Conservation (phyloP, 2,113 vertebrate species). For the Australoheros scitulus region DNA sequence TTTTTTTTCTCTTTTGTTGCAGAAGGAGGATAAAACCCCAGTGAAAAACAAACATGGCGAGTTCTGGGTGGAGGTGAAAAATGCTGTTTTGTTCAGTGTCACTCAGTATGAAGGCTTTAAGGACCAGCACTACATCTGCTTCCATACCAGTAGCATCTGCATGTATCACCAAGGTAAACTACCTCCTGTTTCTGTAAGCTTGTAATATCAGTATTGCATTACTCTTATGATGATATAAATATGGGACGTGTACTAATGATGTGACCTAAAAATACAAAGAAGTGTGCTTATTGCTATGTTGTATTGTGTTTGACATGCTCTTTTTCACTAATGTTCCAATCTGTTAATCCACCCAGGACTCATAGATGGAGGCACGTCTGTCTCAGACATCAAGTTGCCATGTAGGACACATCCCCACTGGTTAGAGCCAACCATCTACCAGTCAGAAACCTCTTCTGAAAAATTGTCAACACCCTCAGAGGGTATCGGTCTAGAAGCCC, state of each 20-base stretch:
- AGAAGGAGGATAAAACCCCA: constrained; percentile 84
- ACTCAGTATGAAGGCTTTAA: constrained; percentile 93
- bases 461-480: constrained; percentile 81
- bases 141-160: constrained; percentile 88
- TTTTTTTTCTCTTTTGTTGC: background rate
- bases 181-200: background rate
- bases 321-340: background rate
- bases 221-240: background rate
- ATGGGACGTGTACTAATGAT: background rate
- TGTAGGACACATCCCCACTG: constrained; percentile 89
- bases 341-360: constrained; percentile 75
- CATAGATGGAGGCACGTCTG: constrained; percentile 82
- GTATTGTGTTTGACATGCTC: accelerated
- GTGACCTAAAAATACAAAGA: background rate
- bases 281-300: background rate
- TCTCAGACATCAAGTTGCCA: constrained; percentile 86
- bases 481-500: constrained; percentile 85
- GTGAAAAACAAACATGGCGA: constrained; percentile 90
- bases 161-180: constrained; percentile 93
- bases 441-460: constrained; percentile 84
- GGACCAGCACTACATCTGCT: constrained; percentile 94
- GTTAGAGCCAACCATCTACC: constrained; percentile 93
- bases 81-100: constrained; percentile 89
- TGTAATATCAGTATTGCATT: background rate
- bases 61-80: constrained; percentile 94